Base-by-base conservation (phyloP, 2,888 invertebrate genomes). In the Tineola bisselliella region DNA sequence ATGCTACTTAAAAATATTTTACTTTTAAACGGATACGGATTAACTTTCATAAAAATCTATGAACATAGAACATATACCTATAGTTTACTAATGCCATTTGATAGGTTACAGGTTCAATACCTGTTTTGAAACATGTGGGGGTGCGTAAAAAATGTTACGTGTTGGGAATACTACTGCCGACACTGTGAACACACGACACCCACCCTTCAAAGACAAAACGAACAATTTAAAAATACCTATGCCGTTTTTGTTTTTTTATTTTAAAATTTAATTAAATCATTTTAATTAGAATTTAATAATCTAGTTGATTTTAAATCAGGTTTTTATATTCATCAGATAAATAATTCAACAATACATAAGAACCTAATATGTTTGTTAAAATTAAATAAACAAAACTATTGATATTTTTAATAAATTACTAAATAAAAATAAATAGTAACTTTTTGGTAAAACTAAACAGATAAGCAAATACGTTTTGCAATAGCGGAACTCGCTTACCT, bases 121-220 rank as follows among this genome's bases (percentile, higher is more conserved):
- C 25, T 25, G 25, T 54, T 54, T 25, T 25, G 17, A 17, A 54
- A 58, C 33, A 19, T 58, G 58, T 15, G 33, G 17, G 19, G 33
- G 33, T 58, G 71, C 70, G 71, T 75, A 71, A 75, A 79, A 77
- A 72, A 73, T 70, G 76, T 73, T 77, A 78, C 79, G 78, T 80
- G 77, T 73, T 67, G 64, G 66, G 75, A 78, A 80, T 79, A 68
- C 59, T 59, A 61, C 59, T 54, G 17, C 30, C 30, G 62, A 38
- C 57, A 33, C 33, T 11, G 13, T 25, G 30, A 56, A 56, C 19
- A 58, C 13, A 31, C 54, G 54, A 25, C 1, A 48, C 48, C 8
- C 1, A n/a, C 15, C n/a, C 48, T n/a, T 2, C 10, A 6, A 15
- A 15, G 48, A 48, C 48, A 48, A 48, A 48, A 48, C 48, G n/a